Evolutionary conservation across 2,888 invertebrate species (phyloP).

Genomic region (Zhuqinia jingwanae): DNA sequence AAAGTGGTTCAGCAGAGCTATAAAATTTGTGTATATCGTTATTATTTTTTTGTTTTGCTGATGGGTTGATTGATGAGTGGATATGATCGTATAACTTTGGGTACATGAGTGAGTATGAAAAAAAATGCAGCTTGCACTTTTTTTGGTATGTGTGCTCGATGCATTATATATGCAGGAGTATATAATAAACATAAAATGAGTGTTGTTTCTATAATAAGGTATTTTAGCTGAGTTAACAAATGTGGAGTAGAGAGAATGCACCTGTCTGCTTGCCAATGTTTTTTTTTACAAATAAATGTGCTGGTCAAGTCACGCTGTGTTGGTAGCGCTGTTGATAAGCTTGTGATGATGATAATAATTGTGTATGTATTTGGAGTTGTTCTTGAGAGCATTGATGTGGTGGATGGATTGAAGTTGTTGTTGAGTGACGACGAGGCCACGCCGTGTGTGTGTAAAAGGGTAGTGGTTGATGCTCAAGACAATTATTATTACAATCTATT

Average conservation of each 20-base stretch:
- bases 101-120: no score
- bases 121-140: slow-evolving; percentile 9
- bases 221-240: neutral
- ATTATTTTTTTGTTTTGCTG: neutral
- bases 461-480: neutral
- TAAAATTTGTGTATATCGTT: neutral
- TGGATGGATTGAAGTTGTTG: slow-evolving; percentile 10
- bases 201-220: neutral
- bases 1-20: neutral
- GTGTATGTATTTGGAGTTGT: neutral
- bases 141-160: neutral
- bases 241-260: no score
- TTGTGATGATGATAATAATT: neutral
- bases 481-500: neutral
- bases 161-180: no score
- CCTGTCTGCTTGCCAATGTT: slow-evolving; percentile 30
- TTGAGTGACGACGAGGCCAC: neutral
- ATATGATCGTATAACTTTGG: no score
- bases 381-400: neutral
- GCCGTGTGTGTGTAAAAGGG: neutral
- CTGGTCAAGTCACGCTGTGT: slow-evolving; percentile 22
- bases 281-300: no score
- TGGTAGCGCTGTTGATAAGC: neutral
- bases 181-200: no score
- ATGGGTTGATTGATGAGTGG: slow-evolving; percentile 33